Evolutionary conservation across 2,113 vertebrate species (phyloP).

Genomic region (Gulo gulo): DNA sequence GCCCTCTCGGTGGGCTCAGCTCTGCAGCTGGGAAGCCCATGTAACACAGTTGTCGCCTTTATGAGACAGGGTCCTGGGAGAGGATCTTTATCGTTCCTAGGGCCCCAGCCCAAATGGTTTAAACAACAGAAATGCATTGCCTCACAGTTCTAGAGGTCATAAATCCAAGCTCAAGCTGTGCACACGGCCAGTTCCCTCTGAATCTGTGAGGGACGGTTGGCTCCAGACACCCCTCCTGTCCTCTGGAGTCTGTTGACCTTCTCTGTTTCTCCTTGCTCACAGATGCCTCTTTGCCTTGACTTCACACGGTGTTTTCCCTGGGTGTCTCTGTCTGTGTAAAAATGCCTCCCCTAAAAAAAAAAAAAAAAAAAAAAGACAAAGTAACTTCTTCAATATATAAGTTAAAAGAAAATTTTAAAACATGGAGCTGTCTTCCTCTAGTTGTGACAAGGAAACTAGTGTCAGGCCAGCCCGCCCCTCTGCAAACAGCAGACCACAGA

Average conservation of each 20-base stretch:
- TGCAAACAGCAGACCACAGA: background rate
- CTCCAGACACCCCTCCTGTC: accelerated
- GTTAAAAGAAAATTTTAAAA: background rate
- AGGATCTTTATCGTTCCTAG: accelerated
- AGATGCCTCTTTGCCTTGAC: accelerated
- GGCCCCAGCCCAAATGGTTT: background rate
- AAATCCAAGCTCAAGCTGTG: too few relatives aligned
- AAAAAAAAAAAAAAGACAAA: background rate
- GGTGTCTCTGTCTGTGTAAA: background rate
- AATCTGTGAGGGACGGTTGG: accelerated
- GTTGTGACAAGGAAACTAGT: background rate
- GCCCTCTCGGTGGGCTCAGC: background rate
- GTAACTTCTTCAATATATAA: background rate
- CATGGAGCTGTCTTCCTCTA: background rate
- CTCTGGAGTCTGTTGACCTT: background rate
- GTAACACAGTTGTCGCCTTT: accelerated
- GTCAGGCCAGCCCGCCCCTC: background rate
- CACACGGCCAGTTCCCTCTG: accelerated
- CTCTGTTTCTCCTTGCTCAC: accelerated
- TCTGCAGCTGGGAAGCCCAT: accelerated
- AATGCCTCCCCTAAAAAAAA: background rate
- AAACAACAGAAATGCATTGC: accelerated
- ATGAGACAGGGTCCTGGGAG: background rate
- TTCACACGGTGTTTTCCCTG: background rate
- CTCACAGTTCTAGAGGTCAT: background rate